Base-by-base conservation (phyloP, 2,113 vertebrate genomes). In the Recurvirostra avosetta region DNA sequence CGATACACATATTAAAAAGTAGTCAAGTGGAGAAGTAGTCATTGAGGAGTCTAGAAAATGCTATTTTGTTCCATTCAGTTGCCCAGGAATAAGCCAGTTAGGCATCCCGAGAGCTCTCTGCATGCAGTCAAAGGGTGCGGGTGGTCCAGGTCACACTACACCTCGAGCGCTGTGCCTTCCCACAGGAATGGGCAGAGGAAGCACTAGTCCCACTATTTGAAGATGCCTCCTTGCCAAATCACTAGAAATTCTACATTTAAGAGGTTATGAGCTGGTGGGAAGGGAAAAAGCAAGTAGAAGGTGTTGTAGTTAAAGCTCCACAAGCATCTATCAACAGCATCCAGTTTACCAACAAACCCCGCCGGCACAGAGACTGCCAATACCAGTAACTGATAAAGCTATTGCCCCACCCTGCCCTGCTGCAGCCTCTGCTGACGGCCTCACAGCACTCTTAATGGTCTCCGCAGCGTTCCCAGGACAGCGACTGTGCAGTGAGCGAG, bases 401-500 rank as follows among this genome's bases (percentile, higher is more conserved):
- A 41, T 4, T 17, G 25, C 17, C 15, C 38, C 80, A 11, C 36
- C 20, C 65, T 55, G 66, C 38, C 30, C 45, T 6, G 18, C 36
- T 56, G 62, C 78, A n/a, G 43, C 73, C 67, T 43, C 43, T 72
- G 34, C 38, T 29, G 59, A 47, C 6, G 6, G 5, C 56, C 41
- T n/a, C 12, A 3, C 43, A 38, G 67, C 22, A 11, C 30, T 52
- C 32, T 1, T 11, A 47, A 25, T 1, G 27, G 53, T 18, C 29
- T 56, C 55, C 53, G 41, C 47, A 75, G 38, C 3, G 0, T 29
- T 12, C 59, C 47, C 41, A 52, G 29, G 32, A 40, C 11, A 55
- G 5, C 1, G 11, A 62, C 30, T 13, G 32, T 50, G 38, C 34
- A 65, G 66, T 0, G 1, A 86, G 41, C 4, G 2, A 29, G 25